A percentile compares a stretch with the other conserved stretches of the same genome.
Conservation (phyloP, 2,888 invertebrate species). For the Chrysomela aeneicollis region DNA sequence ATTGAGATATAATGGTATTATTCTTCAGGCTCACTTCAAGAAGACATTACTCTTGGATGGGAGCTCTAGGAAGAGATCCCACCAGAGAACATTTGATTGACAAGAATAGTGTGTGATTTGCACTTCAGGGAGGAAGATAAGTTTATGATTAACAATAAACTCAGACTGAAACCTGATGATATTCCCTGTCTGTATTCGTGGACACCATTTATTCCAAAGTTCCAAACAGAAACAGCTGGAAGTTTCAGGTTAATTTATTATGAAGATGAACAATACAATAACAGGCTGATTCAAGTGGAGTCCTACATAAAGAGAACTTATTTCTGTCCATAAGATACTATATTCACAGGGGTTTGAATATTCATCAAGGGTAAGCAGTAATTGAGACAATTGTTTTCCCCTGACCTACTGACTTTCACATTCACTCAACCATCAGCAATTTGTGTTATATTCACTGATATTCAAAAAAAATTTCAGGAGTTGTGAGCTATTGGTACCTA, state of each 20-base stretch:
- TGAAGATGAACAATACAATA: background rate
- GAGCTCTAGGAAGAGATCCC: slow-evolving; percentile 6
- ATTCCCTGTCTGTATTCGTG: background rate
- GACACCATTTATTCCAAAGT: slow-evolving; percentile 7
- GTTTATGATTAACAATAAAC: slow-evolving; percentile 4
- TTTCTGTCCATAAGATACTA: no score
- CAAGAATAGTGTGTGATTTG: background rate
- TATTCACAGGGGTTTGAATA: no score
- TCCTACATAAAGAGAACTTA: no score
- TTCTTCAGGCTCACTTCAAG: slow-evolving; percentile 7
- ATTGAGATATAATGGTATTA: no score
- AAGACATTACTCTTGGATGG: slow-evolving; percentile 1
- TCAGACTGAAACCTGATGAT: background rate
- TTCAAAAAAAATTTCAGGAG: background rate
- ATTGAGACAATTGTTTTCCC: no score
- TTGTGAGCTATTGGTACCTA: background rate
- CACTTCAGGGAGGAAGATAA: slow-evolving; percentile 11
- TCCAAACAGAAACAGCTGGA: background rate
- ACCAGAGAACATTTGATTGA: slow-evolving; percentile 1
- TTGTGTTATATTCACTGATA: background rate
- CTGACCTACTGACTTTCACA: no score
- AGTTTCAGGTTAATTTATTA: background rate
- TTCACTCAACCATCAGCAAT: background rate
- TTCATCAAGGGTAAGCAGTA: no score
- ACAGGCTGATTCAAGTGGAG: background rate